Base-by-base conservation (phyloP, 2,888 invertebrate genomes). In the Epinotia ramella region DNA sequence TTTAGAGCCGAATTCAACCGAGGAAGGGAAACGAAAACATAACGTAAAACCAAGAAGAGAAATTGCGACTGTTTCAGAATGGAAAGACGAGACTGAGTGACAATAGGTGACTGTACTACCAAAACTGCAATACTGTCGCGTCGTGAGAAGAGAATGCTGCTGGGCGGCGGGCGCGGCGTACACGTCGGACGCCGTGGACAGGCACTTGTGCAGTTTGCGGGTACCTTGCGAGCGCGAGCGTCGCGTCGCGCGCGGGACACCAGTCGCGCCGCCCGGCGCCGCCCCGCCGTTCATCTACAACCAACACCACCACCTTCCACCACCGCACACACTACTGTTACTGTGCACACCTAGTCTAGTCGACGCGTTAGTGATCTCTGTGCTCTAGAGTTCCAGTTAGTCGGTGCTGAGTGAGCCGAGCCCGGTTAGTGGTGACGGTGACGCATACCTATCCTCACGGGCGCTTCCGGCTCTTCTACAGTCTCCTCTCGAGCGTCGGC, bases 181-280 rank as follows among this genome's bases (percentile, higher is more conserved):
- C 94, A 96, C 96, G 96, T 97, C 97, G 95, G 97, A 97, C 95
- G 97, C 97, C 90, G 97, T 97, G 95, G 97, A 97, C 95, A 97
- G 96, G 96, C 97, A 97, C 96, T 97, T 97, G 96, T 97, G 97
- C 95, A 97, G 97, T 96, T 97, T 97, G 95, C 97, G 97, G 96
- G 97, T 98, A 97, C 98, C 98, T 97, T 98, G 98, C 94, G 97
- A 97, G 95, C 98, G 97, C 92, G 97, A 97, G 92, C 98, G 97
- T 91, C 97, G 97, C 92, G 97, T 96, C 82, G 82, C 81, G 53
- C 86, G 84, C 81, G 85, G 82, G 83, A 80, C 77, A 79, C 78
- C 77, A 80, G 77, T 1, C 24, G 24, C 24, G 24, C 20, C 77
- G 79, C 77, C 82, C 80, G 78, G 78, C 81, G 96, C 93, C 96